A percentile compares a stretch with the other conserved stretches of the same genome.
Conservation (phyloP, 1,140 invertebrate genomes). For the Macrosteles quadrilineatus region DNA sequence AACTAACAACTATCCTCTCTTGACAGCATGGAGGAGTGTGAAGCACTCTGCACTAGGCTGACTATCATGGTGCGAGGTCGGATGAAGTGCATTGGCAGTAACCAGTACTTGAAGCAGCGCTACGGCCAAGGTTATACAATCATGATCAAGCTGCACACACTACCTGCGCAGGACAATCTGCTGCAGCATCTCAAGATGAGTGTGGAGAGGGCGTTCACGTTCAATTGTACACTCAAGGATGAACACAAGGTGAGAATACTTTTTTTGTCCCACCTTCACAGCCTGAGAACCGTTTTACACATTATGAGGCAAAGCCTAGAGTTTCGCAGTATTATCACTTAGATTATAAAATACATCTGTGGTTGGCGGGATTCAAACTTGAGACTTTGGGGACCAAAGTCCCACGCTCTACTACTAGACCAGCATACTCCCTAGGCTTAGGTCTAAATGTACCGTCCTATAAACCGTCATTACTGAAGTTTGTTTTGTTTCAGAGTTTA, state of each 20-base stretch:
- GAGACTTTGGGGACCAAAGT: too few species aligned
- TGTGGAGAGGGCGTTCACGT: neutral
- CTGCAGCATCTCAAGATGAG: neutral
- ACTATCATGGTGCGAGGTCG: constrained; percentile 88
- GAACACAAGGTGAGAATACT: constrained; percentile 27
- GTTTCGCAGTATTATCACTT: too few species aligned
- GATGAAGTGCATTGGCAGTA: constrained; percentile 51
- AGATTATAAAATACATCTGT: too few species aligned
- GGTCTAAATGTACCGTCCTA: too few species aligned
- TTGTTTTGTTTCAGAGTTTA: constrained; percentile 51
- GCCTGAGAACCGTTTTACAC: too few species aligned
- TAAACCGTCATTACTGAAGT: too few species aligned
- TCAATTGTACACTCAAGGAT: constrained; percentile 21
- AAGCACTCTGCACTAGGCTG: constrained; percentile 80
- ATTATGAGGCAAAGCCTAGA: too few species aligned
- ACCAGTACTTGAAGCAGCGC: constrained; percentile 52
- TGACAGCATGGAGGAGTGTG: constrained; percentile 58
- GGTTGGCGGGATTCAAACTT: too few species aligned
- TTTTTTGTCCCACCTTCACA: too few species aligned
- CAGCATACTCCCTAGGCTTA: too few species aligned
- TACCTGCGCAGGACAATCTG: neutral
- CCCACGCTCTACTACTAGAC: too few species aligned
- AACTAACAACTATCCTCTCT: too few species aligned
- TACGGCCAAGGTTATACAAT: constrained; percentile 55
- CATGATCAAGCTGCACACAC: constrained; percentile 47